A percentile compares a stretch with the other conserved stretches of the same genome.
phyloP scores from a whole-genome alignment of 2,113 vertebrate species.

The Sphaerodactylus townsendi region DNA sequence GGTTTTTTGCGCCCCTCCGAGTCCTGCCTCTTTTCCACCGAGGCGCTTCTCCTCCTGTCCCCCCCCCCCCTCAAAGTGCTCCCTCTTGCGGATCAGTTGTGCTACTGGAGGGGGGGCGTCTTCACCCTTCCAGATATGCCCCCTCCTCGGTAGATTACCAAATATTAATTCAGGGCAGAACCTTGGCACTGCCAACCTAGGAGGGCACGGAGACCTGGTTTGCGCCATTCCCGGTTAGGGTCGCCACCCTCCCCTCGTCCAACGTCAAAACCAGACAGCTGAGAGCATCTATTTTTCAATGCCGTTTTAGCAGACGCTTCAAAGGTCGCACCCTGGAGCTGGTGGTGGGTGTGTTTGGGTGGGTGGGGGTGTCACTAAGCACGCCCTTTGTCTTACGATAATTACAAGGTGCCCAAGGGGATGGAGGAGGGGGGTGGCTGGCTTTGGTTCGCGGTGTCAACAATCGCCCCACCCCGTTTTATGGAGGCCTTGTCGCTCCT shows the following conservation, averaged over 20 bases:
- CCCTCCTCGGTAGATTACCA: too few species aligned
- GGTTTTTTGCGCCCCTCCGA: too few species aligned
- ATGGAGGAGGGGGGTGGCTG: background rate
- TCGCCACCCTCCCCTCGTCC: background rate
- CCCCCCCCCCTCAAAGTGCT: background rate
- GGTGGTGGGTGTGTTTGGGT: background rate
- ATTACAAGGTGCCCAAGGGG: slow-evolving; percentile 19
- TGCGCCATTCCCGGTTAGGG: background rate
- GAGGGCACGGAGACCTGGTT: background rate
- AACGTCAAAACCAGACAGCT: background rate
- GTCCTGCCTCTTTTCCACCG: background rate
- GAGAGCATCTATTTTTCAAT: too few species aligned
- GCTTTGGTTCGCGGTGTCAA: background rate
- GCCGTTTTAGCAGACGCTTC: background rate
- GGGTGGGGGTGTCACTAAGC: background rate
- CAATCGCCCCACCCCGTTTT: background rate
- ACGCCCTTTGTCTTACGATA: background rate
- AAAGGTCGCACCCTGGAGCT: too few species aligned
- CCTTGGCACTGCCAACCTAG: background rate
- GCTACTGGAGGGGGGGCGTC: background rate
- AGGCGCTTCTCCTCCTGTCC: background rate
- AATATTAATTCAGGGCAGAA: background rate
- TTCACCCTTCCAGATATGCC: background rate
- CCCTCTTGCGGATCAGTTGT: background rate
- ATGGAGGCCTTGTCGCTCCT: too few species aligned